Evolutionary conservation across 1,140 invertebrate genomes (phyloP), one percentile per base, ranked within the genome.

Genomic region (Bombus ignitus): DNA sequence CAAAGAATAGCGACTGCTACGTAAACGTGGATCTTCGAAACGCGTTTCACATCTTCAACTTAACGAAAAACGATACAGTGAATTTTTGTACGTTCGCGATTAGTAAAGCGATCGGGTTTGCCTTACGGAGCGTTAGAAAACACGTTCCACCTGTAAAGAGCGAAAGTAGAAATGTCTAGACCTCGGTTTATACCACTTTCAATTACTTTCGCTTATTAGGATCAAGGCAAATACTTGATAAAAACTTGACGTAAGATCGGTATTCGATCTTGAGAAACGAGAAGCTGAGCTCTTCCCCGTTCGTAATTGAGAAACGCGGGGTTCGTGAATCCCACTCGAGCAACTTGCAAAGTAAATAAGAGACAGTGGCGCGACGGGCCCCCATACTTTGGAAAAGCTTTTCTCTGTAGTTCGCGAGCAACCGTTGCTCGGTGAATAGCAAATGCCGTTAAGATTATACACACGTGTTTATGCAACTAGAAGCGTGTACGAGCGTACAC

Each of bases 341-440:
- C 6, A 85, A 81, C 42, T 81, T 28, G 4, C 10, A 13, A 81
- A 74, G 59, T 66, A 81, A 85, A 85, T 81, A 85, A 74, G 53
- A 68, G 59, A 80, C 70, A 57, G 18, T 13, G 28, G 25, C 66
- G 59, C 9, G n/a, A 39, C 71, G 28, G 77, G 44, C 13, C n/a
- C 9, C 57, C 59, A 59, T 85, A 81, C 57, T 57, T 68, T 68
- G 71, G 68, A 65, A 78, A 81, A 85, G 83, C 78, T 81, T 85
- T 85, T 68, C 83, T 74, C 83, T 83, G 85, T 77, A 83, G 39
- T 32, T 42, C 13, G 25, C 71, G 71, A 74, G 70, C 13, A 82
- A 57, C 72, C 72, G 73, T 15, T 73, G 32, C 68, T 42, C 72
- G n/a, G 62, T 86, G 79, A 82, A 86, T 83, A 77, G 80, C 22